Conservation (phyloP, 92 coral and sea anemone genomes). For the Porites divaricata region DNA sequence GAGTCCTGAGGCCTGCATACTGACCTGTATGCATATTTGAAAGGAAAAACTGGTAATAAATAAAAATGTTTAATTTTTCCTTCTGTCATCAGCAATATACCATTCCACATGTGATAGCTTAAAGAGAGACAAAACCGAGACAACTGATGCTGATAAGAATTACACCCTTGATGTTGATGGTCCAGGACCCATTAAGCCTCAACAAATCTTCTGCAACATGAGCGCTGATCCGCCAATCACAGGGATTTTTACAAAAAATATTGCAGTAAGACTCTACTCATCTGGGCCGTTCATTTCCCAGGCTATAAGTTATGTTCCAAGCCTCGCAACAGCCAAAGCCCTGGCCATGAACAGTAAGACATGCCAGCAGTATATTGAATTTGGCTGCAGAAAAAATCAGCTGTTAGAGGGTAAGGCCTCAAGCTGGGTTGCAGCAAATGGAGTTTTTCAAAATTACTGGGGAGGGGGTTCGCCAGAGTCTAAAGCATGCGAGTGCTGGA, state of each 20-base stretch:
- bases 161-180: slow-evolving; percentile 89
- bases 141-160: background rate
- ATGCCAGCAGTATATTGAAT: slow-evolving; percentile 79
- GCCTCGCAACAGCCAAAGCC: slow-evolving; percentile 63
- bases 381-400: slow-evolving; percentile 72
- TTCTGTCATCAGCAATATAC: slow-evolving; percentile 53
- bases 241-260: slow-evolving; percentile 36
- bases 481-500: slow-evolving; percentile 77
- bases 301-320: slow-evolving; percentile 64
- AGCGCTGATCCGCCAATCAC: slow-evolving; percentile 73
- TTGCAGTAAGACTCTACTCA: slow-evolving; percentile 40
- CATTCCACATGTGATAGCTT: slow-evolving; percentile 54
- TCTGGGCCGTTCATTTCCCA: slow-evolving; percentile 54
- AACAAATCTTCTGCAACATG: slow-evolving; percentile 68
- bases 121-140: background rate
- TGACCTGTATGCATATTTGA: no score
- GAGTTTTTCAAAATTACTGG: slow-evolving; percentile 78
- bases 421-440: slow-evolving; percentile 76
- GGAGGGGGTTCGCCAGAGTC: slow-evolving; percentile 70
- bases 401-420: slow-evolving; percentile 46
- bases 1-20: no score
- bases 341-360: slow-evolving; percentile 74
- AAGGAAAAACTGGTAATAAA: no score
- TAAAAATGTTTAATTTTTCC: background rate
- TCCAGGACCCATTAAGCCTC: slow-evolving; percentile 71